phyloP scores from a whole-genome alignment of 2,797 vertebrate species.

The Hydrolagus colliei region DNA sequence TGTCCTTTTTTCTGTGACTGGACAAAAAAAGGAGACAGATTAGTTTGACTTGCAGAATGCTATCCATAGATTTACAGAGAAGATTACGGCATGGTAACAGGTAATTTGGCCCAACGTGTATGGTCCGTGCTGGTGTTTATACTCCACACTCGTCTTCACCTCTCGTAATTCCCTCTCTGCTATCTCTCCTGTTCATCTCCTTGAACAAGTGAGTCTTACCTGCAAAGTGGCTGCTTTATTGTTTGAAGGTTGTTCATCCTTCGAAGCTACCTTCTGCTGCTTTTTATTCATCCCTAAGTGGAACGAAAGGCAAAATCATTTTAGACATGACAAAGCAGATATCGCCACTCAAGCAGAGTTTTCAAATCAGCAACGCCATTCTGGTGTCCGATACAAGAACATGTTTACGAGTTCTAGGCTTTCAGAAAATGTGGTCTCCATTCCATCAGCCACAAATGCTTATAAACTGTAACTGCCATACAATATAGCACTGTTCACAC shows the following conservation, averaged over 20 bases:
- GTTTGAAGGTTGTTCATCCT: conserved; percentile 72
- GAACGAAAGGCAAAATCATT: neutral
- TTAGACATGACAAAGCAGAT: neutral
- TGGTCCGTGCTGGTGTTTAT: too few relatives aligned
- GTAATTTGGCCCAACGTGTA: neutral
- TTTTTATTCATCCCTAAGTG: conserved; percentile 84
- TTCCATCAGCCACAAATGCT: too few relatives aligned
- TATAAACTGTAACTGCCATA: too few relatives aligned
- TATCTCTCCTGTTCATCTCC: too few relatives aligned
- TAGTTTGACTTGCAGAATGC: neutral
- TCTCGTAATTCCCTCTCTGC: too few relatives aligned
- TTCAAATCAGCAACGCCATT: too few relatives aligned
- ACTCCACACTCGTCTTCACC: too few relatives aligned
- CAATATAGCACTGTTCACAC: too few relatives aligned
- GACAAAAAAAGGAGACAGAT: conserved; percentile 40
- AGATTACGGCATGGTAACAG: neutral
- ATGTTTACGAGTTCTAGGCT: too few relatives aligned
- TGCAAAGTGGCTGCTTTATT: conserved; percentile 71
- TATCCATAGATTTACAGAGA: neutral
- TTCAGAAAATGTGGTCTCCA: too few relatives aligned
- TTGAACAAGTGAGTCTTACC: conserved; percentile 48
- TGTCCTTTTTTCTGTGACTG: conserved; percentile 82
- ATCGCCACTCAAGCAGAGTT: too few relatives aligned
- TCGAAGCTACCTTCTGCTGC: conserved; percentile 77
- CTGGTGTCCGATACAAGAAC: too few relatives aligned